These are phyloP conservation scores for Silurus lanzhouensis DNA, from an alignment of 2,797 vertebrate species.

Conservation along the genomic window DNA sequence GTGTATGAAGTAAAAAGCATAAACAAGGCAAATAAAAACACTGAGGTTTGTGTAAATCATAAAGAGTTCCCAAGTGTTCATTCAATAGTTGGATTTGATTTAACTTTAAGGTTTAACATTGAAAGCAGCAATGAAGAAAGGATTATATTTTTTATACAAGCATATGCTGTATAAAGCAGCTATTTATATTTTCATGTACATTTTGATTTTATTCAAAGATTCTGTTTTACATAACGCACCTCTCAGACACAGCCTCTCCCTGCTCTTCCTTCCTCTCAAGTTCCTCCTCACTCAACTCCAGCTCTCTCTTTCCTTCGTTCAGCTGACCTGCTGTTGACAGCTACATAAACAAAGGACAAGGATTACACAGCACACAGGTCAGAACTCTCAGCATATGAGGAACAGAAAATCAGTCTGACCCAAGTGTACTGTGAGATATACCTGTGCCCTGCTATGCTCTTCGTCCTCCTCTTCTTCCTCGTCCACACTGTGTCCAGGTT, in stretches of 20 bases:
- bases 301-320: slow-evolving; percentile 81
- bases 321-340: slow-evolving; percentile 60
- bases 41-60: neutral
- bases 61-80: neutral
- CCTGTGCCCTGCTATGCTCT: slow-evolving; percentile 54
- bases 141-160: neutral
- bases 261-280: slow-evolving; percentile 85
- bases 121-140: neutral
- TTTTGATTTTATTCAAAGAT: neutral
- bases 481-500: slow-evolving; percentile 61
- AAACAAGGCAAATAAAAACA: neutral
- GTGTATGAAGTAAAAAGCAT: too few relatives aligned
- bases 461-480: slow-evolving; percentile 71
- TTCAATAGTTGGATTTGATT: neutral
- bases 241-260: slow-evolving; percentile 82
- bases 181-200: neutral
- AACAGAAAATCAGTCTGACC: neutral
- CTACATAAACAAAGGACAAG: slow-evolving; percentile 60
- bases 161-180: neutral
- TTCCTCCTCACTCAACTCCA: slow-evolving; percentile 76
- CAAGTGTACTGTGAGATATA: slow-evolving; percentile 65
- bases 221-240: slow-evolving; percentile 66
- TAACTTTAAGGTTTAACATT: neutral
- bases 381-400: neutral
- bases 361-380: slow-evolving; percentile 62